Base-by-base conservation (phyloP, 1,140 invertebrate genomes). In the Camponotus floridanus region DNA sequence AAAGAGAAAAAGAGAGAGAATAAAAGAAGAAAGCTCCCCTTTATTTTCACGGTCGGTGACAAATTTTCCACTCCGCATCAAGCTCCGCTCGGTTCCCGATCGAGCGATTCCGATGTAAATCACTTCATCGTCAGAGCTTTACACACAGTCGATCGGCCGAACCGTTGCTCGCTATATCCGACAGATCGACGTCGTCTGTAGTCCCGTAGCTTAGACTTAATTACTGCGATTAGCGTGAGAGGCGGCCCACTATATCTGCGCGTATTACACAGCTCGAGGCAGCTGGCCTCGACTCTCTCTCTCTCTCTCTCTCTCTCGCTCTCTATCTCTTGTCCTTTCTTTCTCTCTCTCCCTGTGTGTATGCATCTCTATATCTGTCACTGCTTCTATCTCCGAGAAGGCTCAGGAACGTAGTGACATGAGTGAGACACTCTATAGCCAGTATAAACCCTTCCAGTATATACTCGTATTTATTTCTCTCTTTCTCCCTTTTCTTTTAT, bases 141-240 rank as follows among this genome's bases (percentile, higher is more conserved):
- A 85, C 55, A 81, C 26, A 83, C 79, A 74, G 79, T 83, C 79
- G 79, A 83, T 83, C 59, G 45, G 21, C 36, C 36, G 85, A 89
- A 55, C 55, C 64, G 39, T 64, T 64, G 81, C 26, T 36, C 42
- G 13, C 51, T 81, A 86, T 86, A 83, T 80, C 76, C 64, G 39
- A 81, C 76, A 81, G 85, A 83, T 86, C 76, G 45, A 67, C 76
- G 13, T 81, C 79, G 85, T 61, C 76, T 55, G 85, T 87, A 89
- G 90, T 91, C 86, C 90, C 91, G 87, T 90, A 91, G 90, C 90
- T 93, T 90, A 87, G 90, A 93, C 92, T 93, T 93, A 93, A 93
- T 93, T 93, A 93, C 92, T 88, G 89, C 91, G 91, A 93, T 93
- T 92, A 93, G 87, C 88, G 90, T 87, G 90, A 90, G 91, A 92